phyloP scores from a whole-genome alignment of 1,140 invertebrate genomes.

The Spodoptera litura region DNA sequence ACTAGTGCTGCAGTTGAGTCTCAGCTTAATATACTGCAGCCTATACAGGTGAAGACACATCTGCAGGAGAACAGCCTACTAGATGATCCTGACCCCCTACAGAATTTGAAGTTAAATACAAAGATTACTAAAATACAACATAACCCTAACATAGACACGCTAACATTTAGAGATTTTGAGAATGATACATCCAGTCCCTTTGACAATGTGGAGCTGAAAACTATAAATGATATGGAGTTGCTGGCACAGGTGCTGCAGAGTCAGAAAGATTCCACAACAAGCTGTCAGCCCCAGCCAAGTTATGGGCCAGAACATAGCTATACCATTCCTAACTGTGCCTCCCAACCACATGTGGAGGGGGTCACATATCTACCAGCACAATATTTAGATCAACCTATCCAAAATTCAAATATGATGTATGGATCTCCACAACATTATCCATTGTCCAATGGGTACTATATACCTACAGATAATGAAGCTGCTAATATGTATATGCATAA shows the following conservation, averaged over 20 bases:
- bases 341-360: slow-evolving; percentile 74
- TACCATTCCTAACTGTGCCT: slow-evolving; percentile 69
- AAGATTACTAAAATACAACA: slow-evolving; percentile 73
- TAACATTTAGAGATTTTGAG: slow-evolving; percentile 94
- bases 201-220: slow-evolving; percentile 96
- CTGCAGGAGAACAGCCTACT: slow-evolving; percentile 73
- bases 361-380: slow-evolving; percentile 71
- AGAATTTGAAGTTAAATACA: slow-evolving; percentile 73
- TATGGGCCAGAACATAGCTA: slow-evolving; percentile 68
- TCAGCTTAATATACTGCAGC: slow-evolving; percentile 78
- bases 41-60: slow-evolving; percentile 71
- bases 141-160: slow-evolving; percentile 79
- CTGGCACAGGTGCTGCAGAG: slow-evolving; percentile 89
- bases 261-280: slow-evolving; percentile 69
- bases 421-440: slow-evolving; percentile 72
- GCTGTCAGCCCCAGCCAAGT: slow-evolving; percentile 59
- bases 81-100: slow-evolving; percentile 82
- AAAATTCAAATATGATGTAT: slow-evolving; percentile 70
- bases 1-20: slow-evolving; percentile 61
- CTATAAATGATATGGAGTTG: slow-evolving; percentile 95
- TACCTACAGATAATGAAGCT: slow-evolving; percentile 67
- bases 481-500: slow-evolving; percentile 72
- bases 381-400: slow-evolving; percentile 73
- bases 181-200: slow-evolving; percentile 95
- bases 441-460: slow-evolving; percentile 72